These are phyloP conservation scores for Neoarius graeffei DNA, from an alignment of 2,113 vertebrate genomes.

Conservation along the genomic window DNA sequence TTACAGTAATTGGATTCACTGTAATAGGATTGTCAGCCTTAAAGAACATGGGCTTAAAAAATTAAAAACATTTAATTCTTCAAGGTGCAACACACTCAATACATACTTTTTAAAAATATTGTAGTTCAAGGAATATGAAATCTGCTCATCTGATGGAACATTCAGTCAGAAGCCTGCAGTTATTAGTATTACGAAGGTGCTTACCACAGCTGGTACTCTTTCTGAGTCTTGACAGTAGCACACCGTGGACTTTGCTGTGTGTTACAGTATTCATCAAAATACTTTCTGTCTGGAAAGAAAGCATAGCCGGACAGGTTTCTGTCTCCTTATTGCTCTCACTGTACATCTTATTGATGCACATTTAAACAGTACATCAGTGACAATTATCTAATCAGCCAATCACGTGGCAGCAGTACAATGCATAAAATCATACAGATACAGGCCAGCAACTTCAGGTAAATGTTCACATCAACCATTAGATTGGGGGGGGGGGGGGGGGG, in stretches of 20 bases:
- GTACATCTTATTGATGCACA: no score
- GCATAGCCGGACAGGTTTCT: neutral
- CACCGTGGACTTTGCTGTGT: neutral
- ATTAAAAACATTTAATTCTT: neutral
- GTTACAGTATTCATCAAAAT: neutral
- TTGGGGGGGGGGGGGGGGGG: accelerated
- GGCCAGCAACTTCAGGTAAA: no score
- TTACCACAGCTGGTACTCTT: neutral
- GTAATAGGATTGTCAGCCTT: neutral
- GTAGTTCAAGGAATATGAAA: neutral
- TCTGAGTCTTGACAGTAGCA: neutral
- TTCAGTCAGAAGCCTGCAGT: neutral
- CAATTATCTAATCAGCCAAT: no score
- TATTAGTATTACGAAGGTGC: neutral
- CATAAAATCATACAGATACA: no score
- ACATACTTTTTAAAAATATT: neutral
- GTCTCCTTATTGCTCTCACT: neutral
- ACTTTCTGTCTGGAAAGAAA: neutral
- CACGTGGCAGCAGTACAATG: no score
- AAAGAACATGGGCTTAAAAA: neutral
- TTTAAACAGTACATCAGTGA: neutral
- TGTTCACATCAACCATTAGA: no score
- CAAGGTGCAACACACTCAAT: neutral
- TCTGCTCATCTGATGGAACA: neutral
- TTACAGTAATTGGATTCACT: neutral